These are phyloP conservation scores for Callorhinus ursinus DNA, from an alignment of 2,113 vertebrate species.

Conservation along the genomic window DNA sequence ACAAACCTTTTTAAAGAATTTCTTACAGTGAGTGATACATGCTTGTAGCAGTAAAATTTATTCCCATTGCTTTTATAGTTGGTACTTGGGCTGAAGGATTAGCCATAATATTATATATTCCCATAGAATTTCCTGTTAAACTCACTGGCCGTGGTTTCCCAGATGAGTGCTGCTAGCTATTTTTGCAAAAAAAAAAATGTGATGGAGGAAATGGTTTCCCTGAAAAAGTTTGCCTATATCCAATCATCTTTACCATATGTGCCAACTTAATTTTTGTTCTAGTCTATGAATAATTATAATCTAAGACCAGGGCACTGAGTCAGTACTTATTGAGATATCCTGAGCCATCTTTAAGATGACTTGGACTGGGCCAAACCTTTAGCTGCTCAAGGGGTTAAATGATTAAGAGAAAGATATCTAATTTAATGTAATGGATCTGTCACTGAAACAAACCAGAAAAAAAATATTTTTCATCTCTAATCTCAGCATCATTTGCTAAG, in stretches of 20 bases:
- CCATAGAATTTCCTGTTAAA: neutral
- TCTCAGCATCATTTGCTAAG: conserved; percentile 40
- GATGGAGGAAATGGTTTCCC: neutral
- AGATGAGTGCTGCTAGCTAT: neutral
- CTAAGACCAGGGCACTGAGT: conserved; percentile 31
- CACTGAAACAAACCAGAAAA: conserved; percentile 27
- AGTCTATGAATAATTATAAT: conserved; percentile 54
- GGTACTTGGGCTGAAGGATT: neutral
- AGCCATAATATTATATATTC: neutral
- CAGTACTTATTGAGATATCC: neutral
- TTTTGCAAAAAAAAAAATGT: neutral
- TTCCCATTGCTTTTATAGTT: neutral
- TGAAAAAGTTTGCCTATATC: conserved; percentile 4
- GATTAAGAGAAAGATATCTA: conserved; percentile 34
- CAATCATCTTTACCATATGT: conserved; percentile 24
- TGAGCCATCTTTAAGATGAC: neutral
- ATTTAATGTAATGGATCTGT: conserved; percentile 58
- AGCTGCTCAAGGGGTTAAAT: conserved; percentile 34
- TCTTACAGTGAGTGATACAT: neutral
- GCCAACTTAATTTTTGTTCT: conserved; percentile 46
- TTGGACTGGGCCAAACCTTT: conserved; percentile 4
- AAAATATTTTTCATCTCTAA: neutral
- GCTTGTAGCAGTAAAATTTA: neutral
- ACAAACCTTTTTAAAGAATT: neutral
- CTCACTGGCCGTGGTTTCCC: neutral